phyloP scores from a whole-genome alignment of 2,797 vertebrate genomes.

The Macrochelys suwanniensis region DNA sequence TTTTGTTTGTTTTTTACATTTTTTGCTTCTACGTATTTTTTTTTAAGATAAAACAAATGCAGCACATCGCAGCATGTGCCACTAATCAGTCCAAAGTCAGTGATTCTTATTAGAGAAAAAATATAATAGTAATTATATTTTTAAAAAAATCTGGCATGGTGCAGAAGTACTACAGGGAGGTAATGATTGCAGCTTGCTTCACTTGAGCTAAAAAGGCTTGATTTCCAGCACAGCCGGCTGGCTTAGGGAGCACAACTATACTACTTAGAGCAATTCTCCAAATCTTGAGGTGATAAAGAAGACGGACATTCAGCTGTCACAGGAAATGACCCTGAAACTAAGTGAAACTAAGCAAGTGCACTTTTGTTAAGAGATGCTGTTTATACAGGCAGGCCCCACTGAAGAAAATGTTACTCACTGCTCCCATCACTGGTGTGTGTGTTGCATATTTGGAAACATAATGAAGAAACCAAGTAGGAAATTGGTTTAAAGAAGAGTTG shows the following conservation, averaged over 20 bases:
- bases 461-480: background rate
- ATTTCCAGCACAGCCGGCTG: slow-evolving; percentile 13
- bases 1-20: background rate
- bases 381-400: background rate
- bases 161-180: background rate
- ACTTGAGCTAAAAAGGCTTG: background rate
- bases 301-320: slow-evolving; percentile 40
- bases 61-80: background rate
- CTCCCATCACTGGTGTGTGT: background rate
- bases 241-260: slow-evolving; percentile 51
- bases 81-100: background rate
- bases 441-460: background rate
- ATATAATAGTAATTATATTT: accelerated
- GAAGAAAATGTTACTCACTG: background rate
- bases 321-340: slow-evolving; percentile 56
- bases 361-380: slow-evolving; percentile 19
- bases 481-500: background rate
- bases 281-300: slow-evolving; percentile 67
- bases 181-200: background rate
- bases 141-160: background rate
- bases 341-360: slow-evolving; percentile 43
- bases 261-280: slow-evolving; percentile 50
- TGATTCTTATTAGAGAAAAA: background rate
- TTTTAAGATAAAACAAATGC: background rate
- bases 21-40: background rate